Evolutionary conservation across 2,888 invertebrate species (phyloP), one percentile per base, ranked within the genome.

Genomic region (Xestia c-nigrum): DNA sequence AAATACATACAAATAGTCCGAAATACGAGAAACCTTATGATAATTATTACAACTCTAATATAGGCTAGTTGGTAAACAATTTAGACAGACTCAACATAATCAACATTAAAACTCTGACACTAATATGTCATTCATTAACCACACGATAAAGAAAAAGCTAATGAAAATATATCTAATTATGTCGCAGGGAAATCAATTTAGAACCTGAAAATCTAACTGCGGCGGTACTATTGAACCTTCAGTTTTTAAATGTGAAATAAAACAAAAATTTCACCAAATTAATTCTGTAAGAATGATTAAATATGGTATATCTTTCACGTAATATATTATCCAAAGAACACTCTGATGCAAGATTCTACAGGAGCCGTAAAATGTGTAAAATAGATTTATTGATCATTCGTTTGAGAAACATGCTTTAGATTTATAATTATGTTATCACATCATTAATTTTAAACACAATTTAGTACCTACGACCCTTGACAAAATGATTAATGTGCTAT

Each of bases 341-440:
- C 16, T 47, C 19, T 12, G 3, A 19, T 31, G 3, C 12, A 47
- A 55, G 31, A 77, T 50, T n/a, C 63, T 19, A 40, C 5, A n/a
- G 4, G 14, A 31, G 38, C n/a, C 63, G 21, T 55, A 19, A 72
- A 80, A 80, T 55, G 31, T 80, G 47, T 64, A 40, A 57, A 61
- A n/a, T 46, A 79, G 43, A 76, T 79, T 79, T 52, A 79, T 69
- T 21, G 79, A 38, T 46, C 57, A 66, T 78, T 78, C 0, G 57
- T 76, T 78, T 57, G 21, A 67, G n/a, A 31, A 47, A 43, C n/a
- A 78, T 14, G 14, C 19, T 63, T 5, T 19, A 43, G 21, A 24
- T n/a, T 38, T 16, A 68, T 65, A 64, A 43, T 40, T 21, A 24
- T 31, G 16, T 77, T 47, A 16, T 21, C 74, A 24, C 47, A 16